phyloP scores from a whole-genome alignment of 2,888 invertebrate species.

The Pandemis corylana region DNA sequence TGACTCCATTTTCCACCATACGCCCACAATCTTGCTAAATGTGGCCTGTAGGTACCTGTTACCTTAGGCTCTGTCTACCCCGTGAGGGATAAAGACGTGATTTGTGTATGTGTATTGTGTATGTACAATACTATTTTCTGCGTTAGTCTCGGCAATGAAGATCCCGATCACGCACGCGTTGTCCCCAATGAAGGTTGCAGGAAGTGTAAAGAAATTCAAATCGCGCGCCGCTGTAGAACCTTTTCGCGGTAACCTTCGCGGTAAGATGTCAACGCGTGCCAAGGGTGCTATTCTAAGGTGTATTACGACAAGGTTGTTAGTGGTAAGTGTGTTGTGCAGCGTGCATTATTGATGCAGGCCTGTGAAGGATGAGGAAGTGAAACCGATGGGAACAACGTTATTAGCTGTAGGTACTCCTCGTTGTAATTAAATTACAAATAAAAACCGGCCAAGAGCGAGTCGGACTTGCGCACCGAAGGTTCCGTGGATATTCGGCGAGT shows the following conservation, averaged over 20 bases:
- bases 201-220: constrained; percentile 9
- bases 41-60: no score
- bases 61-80: no score
- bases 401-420: neutral
- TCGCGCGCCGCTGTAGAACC: neutral
- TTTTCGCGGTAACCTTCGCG: neutral
- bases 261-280: neutral
- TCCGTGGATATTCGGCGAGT: no score
- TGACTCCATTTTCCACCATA: no score
- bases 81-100: no score
- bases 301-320: neutral
- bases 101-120: no score
- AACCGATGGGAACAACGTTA: constrained; percentile 9
- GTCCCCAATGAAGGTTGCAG: constrained; percentile 18
- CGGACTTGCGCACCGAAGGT: no score
- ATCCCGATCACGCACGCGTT: constrained; percentile 4
- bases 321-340: neutral
- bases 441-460: no score
- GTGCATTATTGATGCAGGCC: neutral
- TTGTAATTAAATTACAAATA: neutral
- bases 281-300: neutral
- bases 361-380: constrained; percentile 8
- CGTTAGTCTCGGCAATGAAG: neutral
- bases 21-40: no score
- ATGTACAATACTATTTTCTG: no score